Conservation (phyloP, 2,113 vertebrate species). For the Saccopteryx bilineata region DNA sequence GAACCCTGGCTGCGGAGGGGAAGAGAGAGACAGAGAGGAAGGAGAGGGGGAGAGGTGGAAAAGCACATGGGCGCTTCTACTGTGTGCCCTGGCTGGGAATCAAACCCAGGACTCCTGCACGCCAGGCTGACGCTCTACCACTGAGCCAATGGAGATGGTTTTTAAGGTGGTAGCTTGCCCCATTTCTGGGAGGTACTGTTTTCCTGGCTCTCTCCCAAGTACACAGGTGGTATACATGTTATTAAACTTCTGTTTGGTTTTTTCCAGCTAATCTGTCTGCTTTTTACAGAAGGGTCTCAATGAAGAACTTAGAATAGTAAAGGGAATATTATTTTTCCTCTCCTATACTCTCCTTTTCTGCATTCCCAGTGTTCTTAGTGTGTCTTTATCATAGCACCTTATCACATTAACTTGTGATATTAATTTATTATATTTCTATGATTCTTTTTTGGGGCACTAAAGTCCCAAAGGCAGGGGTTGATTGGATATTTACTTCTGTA, state of each 20-base stretch:
- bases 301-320: slow-evolving; percentile 18
- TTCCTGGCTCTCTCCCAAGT: background rate
- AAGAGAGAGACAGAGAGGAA: no score
- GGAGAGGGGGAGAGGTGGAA: no score
- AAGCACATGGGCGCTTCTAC: no score
- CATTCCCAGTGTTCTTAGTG: background rate
- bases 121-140: no score
- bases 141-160: background rate
- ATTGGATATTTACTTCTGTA: slow-evolving; percentile 30
- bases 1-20: no score
- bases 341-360: background rate
- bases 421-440: background rate
- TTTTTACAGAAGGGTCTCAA: background rate
- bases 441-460: slow-evolving; percentile 42
- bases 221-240: background rate
- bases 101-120: no score
- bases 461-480: background rate
- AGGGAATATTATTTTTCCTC: background rate
- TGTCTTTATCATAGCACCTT: background rate
- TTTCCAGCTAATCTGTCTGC: background rate
- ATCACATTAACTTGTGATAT: slow-evolving; percentile 6
- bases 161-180: background rate
- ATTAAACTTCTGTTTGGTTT: background rate
- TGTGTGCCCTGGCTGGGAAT: no score
- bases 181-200: background rate